Percentiles rank a stretch among this genome's conserved stretches.
Evolutionary conservation across 2,797 vertebrate species (phyloP).

Genomic region (Gallinago stenura): DNA sequence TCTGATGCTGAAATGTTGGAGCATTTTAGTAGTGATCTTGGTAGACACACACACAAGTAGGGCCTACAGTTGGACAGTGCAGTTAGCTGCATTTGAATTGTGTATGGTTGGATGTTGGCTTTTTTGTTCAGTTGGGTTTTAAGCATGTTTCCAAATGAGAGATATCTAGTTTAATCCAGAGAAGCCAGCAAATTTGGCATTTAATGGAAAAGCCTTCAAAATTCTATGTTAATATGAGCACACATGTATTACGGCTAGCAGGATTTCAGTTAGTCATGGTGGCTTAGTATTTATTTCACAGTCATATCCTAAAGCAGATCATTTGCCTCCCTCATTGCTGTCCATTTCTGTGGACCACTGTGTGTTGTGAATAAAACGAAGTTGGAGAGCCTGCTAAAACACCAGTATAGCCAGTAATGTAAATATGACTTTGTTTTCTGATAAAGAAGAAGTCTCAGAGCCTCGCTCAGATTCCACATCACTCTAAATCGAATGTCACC

Average conservation of each 20-base stretch:
- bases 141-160: neutral
- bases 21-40: neutral
- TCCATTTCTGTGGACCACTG: neutral
- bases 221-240: neutral
- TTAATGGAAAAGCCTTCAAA: neutral
- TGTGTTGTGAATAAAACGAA: neutral
- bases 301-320: neutral
- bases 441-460: neutral
- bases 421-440: neutral
- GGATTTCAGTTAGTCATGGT: neutral
- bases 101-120: neutral
- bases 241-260: neutral
- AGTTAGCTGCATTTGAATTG: neutral
- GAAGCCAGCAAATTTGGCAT: neutral
- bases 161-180: neutral
- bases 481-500: neutral
- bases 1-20: neutral
- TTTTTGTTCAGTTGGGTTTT: neutral
- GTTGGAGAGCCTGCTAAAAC: neutral
- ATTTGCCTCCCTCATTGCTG: neutral
- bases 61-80: neutral
- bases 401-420: neutral
- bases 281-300: neutral
- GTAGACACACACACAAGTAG: neutral
- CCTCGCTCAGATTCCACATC: accelerated